Evolutionary conservation across 2,888 invertebrate species (phyloP), one percentile per base, ranked within the genome.

Genomic region (Lasioglossum malachurum): DNA sequence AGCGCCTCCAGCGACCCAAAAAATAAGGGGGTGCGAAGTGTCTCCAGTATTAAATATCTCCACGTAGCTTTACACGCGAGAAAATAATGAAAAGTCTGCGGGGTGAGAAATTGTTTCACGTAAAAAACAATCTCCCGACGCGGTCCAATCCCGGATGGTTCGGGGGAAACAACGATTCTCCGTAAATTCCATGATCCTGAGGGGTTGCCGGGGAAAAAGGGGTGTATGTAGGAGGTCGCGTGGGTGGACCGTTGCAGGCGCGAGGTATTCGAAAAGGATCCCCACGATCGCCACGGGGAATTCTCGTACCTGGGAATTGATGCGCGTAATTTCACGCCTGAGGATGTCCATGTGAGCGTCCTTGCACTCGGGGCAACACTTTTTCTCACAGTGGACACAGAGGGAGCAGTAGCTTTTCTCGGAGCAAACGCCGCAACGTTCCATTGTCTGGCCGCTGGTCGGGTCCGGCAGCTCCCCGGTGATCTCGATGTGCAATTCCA

Each of bases 311-410:
- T 98, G 98, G 95, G 98, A 98, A 94, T 98, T 98, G 84, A 99
- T 97, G 94, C 99, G 97, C 86, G 97, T 96, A 72, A 99, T 98
- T 96, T 99, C 99, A 84, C 99, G 97, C 91, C 99, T 97, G 84
- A 99, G 96, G 90, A 99, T 99, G 95, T 99, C 99, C 97, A 99
- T 98, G 95, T 99, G 99, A 23, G 99, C 98, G 83, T 98, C 97
- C 95, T 99, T 99, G 96, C 99, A 99, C 94, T 99, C 99, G 91
- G 98, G 97, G 95, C 99, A 99, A 88, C 99, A 98, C 96, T 99
- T 98, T 95, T 99, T 99, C 94, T 99, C 99, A 96, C 99, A 99
- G 95, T 99, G 99, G 44, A 98, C 97, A 95, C 99, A 99, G 75
- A 97, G 96, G 82, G 97, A 97, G 93, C 98, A 97, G 94, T 98